phyloP scores from a whole-genome alignment of 2,888 invertebrate species.

The Coleophora flavipennella region DNA sequence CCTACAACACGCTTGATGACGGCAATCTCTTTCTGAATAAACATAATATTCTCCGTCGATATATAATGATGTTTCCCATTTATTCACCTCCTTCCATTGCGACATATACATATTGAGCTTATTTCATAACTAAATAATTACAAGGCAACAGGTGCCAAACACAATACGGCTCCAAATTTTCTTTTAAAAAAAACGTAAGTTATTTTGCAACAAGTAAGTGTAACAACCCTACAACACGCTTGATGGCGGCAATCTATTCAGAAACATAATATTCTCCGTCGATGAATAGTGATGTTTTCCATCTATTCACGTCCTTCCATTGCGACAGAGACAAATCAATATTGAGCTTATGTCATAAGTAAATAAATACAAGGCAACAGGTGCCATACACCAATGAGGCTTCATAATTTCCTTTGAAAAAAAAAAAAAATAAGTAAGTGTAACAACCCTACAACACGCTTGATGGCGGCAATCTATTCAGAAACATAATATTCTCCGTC shows the following conservation, averaged over 20 bases:
- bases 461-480: conserved; percentile 48
- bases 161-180: no score
- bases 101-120: no score
- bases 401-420: no score
- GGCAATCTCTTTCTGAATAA: conserved; percentile 44
- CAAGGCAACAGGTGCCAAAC: no score
- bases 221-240: conserved; percentile 29
- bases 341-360: no score
- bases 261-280: conserved; percentile 44
- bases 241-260: conserved; percentile 48
- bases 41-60: conserved; percentile 47
- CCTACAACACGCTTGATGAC: conserved; percentile 42
- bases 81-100: conserved; percentile 33
- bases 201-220: no score
- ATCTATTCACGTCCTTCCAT: conserved; percentile 38
- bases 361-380: no score
- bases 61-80: conserved; percentile 55
- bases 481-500: conserved; percentile 44
- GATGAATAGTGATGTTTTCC: conserved; percentile 54
- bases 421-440: no score
- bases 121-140: no score
- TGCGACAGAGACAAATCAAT: conserved; percentile 32
- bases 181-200: no score
- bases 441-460: conserved; percentile 29
- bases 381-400: no score